Evolutionary conservation across 1,140 invertebrate species (phyloP), one percentile per base, ranked within the genome.

Genomic region (Drosophila erecta): DNA sequence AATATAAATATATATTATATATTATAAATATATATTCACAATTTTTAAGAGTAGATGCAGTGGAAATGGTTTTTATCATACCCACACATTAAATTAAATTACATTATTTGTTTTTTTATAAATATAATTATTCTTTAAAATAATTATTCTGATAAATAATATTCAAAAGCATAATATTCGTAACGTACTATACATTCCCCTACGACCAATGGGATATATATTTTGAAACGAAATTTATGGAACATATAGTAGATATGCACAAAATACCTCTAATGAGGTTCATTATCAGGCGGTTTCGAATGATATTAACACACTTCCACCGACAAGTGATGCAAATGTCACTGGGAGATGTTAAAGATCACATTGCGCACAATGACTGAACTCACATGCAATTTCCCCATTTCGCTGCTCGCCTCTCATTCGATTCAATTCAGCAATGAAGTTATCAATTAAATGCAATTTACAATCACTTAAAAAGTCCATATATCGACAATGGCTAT

Each of bases 381-480:
- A 89, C 84, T 89, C 79, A 89, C 84, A 69, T 89, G 84, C 57
- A 71, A 61, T 84, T 89, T 77, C 49, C 79, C 75, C 84, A 89
- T 89, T 53, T 46, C 78, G 61, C 65, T 53, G 60, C 47, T 44
- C 38, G 62, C 10, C 35, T 47, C 43, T 10, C 38, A 60, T 57
- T 44, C 62, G 41, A 55, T 30, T 46, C 59, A 43, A 41, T 47
- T 38, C 46, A 37, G 55, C 44, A 46, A 51, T 66, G 33, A 54
- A 56, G 41, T 67, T 61, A 50, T 60, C 56, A 43, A 65, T 59
- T 57, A 73, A 85, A 73, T 69, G 46, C 75, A 74, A 49, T 81
- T 70, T 75, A 49, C 57, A 43, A 53, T 75, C 83, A 86, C 83
- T 81, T 71, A 11, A 46, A 57, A 76, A 47, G 59, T 40, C 56